Evolutionary conservation across 2,888 invertebrate genomes (phyloP).

Genomic region (Noctua janthina): DNA sequence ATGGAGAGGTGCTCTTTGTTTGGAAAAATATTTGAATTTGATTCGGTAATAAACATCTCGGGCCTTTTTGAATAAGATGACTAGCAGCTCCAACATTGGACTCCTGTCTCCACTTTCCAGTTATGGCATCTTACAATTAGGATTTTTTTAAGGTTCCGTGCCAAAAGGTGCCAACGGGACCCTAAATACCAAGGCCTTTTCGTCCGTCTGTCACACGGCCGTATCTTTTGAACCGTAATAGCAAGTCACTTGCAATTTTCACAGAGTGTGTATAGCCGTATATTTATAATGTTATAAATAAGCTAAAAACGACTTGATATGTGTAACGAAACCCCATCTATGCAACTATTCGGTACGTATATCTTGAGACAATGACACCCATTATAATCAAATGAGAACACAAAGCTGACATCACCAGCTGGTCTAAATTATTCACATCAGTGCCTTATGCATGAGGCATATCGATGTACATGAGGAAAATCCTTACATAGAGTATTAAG

Average conservation of each 20-base stretch:
- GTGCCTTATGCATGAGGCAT: conserved; percentile 40
- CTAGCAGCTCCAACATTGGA: neutral
- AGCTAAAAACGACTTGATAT: no score
- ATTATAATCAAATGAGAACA: conserved; percentile 37
- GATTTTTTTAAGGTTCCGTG: neutral
- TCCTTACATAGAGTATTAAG: neutral
- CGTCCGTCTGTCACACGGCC: neutral
- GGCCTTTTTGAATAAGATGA: neutral
- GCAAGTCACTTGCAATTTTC: neutral
- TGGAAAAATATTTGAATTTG: neutral
- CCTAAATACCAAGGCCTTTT: neutral
- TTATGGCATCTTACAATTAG: neutral
- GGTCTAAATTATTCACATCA: conserved; percentile 52
- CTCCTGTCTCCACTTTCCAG: neutral
- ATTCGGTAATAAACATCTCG: neutral
- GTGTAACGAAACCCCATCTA: neutral
- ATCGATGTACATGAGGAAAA: conserved; percentile 56
- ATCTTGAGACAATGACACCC: conserved; percentile 34
- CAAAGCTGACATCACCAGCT: conserved; percentile 34
- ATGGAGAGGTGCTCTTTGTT: neutral
- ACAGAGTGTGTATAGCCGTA: neutral
- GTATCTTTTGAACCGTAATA: neutral
- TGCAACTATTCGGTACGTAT: neutral
- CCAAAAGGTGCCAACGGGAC: neutral
- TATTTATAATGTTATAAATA: neutral